Conservation (phyloP, 1,140 invertebrate genomes). For the Oscheius sp. region DNA sequence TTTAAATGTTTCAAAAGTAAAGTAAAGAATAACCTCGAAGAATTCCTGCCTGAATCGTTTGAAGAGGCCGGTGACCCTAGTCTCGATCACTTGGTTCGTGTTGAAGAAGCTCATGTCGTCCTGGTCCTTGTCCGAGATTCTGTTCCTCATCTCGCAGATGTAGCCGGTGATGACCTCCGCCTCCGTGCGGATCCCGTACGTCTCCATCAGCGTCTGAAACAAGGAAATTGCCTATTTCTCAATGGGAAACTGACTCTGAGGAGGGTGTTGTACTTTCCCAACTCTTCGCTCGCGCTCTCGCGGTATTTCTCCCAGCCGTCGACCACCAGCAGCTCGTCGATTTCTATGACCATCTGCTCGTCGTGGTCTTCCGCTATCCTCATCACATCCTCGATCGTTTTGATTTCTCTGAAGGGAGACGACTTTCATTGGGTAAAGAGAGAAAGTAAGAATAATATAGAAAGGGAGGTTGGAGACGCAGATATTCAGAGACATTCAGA, state of each 20-base stretch:
- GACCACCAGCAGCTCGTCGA: constrained; percentile 35
- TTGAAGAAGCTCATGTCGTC: constrained; percentile 44
- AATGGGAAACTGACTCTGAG: constrained; percentile 23
- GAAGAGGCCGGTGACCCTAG: constrained; percentile 11
- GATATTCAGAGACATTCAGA: too few species aligned
- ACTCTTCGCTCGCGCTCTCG: constrained; percentile 19
- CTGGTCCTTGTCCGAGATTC: constrained; percentile 39
- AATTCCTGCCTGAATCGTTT: constrained; percentile 14
- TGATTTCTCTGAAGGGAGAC: too few species aligned
- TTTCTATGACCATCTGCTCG: constrained; percentile 45
- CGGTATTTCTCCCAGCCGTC: constrained; percentile 44
- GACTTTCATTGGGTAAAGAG: neutral
- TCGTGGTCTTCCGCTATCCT: constrained; percentile 26
- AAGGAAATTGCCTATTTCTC: constrained; percentile 2
- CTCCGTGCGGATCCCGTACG: constrained; percentile 50
- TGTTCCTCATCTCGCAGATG: constrained; percentile 36
- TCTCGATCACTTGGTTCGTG: constrained; percentile 38
- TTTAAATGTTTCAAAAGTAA: neutral
- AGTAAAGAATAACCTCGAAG: constrained; percentile 19
- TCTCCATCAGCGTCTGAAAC: constrained; percentile 42
- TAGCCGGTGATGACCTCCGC: constrained; percentile 46
- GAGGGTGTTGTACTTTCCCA: constrained; percentile 41
- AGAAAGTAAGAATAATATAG: neutral
- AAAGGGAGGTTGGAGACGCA: too few species aligned
- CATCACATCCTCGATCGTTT: constrained; percentile 12